Base-by-base conservation (phyloP, 2,113 vertebrate species). In the Centrocercus urophasianus region DNA sequence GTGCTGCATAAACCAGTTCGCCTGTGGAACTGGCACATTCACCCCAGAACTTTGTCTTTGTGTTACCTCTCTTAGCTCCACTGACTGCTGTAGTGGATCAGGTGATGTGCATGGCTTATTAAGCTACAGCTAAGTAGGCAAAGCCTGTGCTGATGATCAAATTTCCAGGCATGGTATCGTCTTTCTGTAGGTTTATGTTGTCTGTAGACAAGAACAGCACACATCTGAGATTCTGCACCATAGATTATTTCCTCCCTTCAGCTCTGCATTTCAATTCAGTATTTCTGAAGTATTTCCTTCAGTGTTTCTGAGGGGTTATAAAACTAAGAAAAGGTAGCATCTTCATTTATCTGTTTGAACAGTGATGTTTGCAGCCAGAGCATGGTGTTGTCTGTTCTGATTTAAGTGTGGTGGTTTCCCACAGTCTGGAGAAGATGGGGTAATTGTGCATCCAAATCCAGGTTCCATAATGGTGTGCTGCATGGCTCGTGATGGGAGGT, bases 1-100 rank as follows among this genome's bases (percentile, higher is more conserved):
- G 89, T 93, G 93, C 86, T 89, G 34, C 56, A 38, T 50, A 56
- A 90, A 84, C n/a, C 66, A 42, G 86, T 83, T 93, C 73, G 86
- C 70, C 83, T 86, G 65, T 71, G 76, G 52, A 74, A 60, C 66
- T 93, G 93, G 77, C 83, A 88, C 47, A 10, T 22, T 76, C 28
- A 18, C 66, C 54, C 48, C 66, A 73, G 72, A 93, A 83, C 69
- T 66, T 69, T 6, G 43, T 67, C 64, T 96, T 77, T 43, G 30
- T 70, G 66, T 36, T 86, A 83, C 47, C 73, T 88, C 20, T 65
- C 67, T 54, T 40, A 77, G 56, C 80, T 90, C 50, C 34, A 77
- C 80, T 70, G 77, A 42, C 69, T 74, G 61, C 86, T 90, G 47
- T 88, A 63, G 56, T 45, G 81, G 71, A 90, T 64, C 74, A 36